Conservation (phyloP, 2,888 invertebrate species). For the Calliphora vomitoria region DNA sequence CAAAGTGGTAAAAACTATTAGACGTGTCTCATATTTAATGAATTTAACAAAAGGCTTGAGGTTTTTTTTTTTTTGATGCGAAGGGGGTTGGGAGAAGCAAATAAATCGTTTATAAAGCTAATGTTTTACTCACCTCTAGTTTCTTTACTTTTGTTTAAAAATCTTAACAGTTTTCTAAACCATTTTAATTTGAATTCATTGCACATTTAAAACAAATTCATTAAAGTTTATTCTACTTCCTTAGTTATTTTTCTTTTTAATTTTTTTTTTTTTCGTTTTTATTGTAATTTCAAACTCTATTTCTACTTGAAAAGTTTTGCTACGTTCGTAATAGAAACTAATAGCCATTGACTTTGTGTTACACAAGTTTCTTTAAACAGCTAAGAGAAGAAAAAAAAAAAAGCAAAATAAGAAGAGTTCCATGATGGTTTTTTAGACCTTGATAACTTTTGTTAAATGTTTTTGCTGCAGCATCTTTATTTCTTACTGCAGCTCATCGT, state of each 20-base stretch:
- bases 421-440: slow-evolving; percentile 53
- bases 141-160: neutral
- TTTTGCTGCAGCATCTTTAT: slow-evolving; percentile 38
- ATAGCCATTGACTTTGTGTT: slow-evolving; percentile 69
- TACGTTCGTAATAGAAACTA: slow-evolving; percentile 62
- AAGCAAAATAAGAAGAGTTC: slow-evolving; percentile 28
- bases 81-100: neutral
- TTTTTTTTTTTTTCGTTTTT: neutral
- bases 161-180: slow-evolving; percentile 1
- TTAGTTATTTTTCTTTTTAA: slow-evolving; percentile 26
- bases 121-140: neutral
- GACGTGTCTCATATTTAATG: neutral
- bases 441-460: slow-evolving; percentile 65
- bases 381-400: neutral
- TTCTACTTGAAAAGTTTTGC: slow-evolving; percentile 56
- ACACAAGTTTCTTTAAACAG: slow-evolving; percentile 27
- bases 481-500: slow-evolving; percentile 51
- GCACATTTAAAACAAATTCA: slow-evolving; percentile 68
- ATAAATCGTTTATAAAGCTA: slow-evolving; percentile 9
- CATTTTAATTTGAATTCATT: slow-evolving; percentile 62
- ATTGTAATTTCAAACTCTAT: slow-evolving; percentile 47
- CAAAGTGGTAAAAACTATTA: slow-evolving; percentile 32
- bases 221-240: slow-evolving; percentile 62
- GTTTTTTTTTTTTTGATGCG: neutral
- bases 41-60: neutral